These are phyloP conservation scores for Lasiurus borealis DNA, from an alignment of 2,113 vertebrate genomes.

Conservation along the genomic window DNA sequence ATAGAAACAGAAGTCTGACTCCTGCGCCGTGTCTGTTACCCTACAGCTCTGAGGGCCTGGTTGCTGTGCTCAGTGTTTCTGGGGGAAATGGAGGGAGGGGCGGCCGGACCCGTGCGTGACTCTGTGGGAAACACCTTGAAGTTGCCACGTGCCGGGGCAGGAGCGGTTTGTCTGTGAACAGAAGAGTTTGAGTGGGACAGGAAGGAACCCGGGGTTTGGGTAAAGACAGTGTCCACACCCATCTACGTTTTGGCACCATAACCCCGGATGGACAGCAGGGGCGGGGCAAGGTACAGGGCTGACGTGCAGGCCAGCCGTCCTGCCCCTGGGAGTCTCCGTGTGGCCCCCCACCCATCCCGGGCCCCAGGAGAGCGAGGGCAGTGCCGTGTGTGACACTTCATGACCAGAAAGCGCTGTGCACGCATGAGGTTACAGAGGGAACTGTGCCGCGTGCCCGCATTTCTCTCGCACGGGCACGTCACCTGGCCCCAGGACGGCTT, in stretches of 20 bases:
- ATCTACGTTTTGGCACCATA: rapidly evolving
- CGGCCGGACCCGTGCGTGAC: neutral
- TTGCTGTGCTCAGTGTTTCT: neutral
- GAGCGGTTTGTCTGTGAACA: neutral
- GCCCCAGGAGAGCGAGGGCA: no score
- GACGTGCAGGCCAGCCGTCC: neutral
- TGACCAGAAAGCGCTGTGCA: no score
- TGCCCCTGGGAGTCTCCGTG: neutral
- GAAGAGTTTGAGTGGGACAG: neutral
- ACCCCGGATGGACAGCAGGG: neutral
- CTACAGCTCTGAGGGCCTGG: neutral
- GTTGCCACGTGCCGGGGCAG: neutral
- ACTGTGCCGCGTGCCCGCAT: no score
- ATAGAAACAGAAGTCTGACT: neutral
- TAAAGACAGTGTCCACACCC: neutral
- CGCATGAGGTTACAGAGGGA: no score
- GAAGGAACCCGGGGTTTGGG: neutral
- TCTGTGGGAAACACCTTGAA: neutral
- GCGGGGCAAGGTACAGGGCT: no score
- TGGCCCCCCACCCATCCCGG: no score
- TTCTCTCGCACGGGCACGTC: no score
- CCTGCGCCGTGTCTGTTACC: neutral
- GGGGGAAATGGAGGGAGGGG: neutral
- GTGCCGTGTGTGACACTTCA: no score
- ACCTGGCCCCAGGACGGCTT: no score